These are phyloP conservation scores for Arion vulgaris DNA, from an alignment of 1,140 invertebrate species.

Conservation along the genomic window DNA sequence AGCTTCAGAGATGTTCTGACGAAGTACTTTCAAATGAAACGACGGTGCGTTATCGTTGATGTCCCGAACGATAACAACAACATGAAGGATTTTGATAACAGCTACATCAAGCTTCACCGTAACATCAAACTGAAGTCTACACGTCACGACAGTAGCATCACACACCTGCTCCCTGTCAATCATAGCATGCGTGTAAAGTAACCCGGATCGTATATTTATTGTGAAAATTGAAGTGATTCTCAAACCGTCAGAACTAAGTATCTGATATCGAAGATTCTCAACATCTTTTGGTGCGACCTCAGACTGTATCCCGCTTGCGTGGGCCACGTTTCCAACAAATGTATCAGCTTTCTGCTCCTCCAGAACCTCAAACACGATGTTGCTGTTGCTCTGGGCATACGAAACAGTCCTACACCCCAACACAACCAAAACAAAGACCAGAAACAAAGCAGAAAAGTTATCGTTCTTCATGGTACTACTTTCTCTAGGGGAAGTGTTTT, in stretches of 20 bases:
- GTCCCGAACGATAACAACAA: slow-evolving; percentile 75
- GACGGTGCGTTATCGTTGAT: slow-evolving; percentile 94
- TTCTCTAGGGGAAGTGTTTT: background rate
- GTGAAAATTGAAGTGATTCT: slow-evolving; percentile 76
- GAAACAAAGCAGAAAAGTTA: background rate
- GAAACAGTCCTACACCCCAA: background rate
- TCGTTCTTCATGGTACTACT: background rate
- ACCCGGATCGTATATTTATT: slow-evolving; percentile 51
- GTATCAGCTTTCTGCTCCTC: slow-evolving; percentile 31
- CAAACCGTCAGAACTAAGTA: slow-evolving; percentile 39
- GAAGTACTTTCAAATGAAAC: slow-evolving; percentile 75
- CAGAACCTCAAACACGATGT: slow-evolving; percentile 1
- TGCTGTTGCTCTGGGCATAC: slow-evolving; percentile 11
- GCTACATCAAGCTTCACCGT: slow-evolving; percentile 46
- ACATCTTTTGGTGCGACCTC: slow-evolving; percentile 3
- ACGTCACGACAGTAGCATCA: slow-evolving; percentile 46
- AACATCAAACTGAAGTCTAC: slow-evolving; percentile 57
- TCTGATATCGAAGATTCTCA: slow-evolving; percentile 41
- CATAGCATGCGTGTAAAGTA: slow-evolving; percentile 51
- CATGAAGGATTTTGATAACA: slow-evolving; percentile 53
- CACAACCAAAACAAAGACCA: background rate
- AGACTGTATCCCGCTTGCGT: slow-evolving; percentile 31
- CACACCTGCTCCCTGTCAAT: slow-evolving; percentile 61
- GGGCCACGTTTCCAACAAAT: slow-evolving; percentile 40
- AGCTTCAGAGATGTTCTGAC: slow-evolving; percentile 71